These are phyloP conservation scores for Drosophila cognata DNA, from an alignment of 2,888 invertebrate species.

Conservation along the genomic window DNA sequence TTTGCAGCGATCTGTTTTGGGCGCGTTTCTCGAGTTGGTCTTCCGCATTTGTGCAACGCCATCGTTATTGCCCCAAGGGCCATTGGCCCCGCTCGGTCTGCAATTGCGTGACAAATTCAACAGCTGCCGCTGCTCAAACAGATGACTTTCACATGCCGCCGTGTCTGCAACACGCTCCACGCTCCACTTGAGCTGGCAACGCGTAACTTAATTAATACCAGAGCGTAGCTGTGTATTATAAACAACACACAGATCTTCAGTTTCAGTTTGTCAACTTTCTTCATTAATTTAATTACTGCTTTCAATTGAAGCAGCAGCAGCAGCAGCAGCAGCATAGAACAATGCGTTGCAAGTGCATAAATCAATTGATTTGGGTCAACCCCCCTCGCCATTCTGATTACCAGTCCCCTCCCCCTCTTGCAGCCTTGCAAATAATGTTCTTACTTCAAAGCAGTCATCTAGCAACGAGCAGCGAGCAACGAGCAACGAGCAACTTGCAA, in stretches of 20 bases:
- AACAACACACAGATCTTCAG: constrained; percentile 22
- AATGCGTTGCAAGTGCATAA: constrained; percentile 57
- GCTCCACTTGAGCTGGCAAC: constrained; percentile 44
- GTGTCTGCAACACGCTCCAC: constrained; percentile 36
- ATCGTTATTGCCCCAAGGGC: constrained; percentile 9
- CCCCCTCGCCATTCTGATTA: constrained; percentile 9
- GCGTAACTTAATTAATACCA: constrained; percentile 69
- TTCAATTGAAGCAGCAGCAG: constrained; percentile 60
- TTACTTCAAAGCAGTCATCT: constrained; percentile 38
- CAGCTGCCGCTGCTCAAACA: constrained; percentile 21
- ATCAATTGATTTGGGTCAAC: constrained; percentile 73
- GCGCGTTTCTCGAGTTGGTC: constrained; percentile 6
- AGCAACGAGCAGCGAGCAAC: constrained; percentile 15
- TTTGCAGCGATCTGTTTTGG: constrained; percentile 7
- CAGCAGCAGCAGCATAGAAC: constrained; percentile 4
- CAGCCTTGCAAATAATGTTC: constrained; percentile 39
- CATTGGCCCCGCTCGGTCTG: constrained; percentile 45
- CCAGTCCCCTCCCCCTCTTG: neutral
- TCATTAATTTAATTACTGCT: constrained; percentile 78
- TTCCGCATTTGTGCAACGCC: constrained; percentile 43
- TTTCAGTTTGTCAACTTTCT: constrained; percentile 58
- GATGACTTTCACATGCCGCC: constrained; percentile 49
- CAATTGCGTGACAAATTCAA: constrained; percentile 47
- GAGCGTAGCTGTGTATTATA: constrained; percentile 12
- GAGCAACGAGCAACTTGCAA: neutral